Evolutionary conservation across 1,140 invertebrate genomes (phyloP).

Genomic region (Drosophila pseudoobscura): DNA sequence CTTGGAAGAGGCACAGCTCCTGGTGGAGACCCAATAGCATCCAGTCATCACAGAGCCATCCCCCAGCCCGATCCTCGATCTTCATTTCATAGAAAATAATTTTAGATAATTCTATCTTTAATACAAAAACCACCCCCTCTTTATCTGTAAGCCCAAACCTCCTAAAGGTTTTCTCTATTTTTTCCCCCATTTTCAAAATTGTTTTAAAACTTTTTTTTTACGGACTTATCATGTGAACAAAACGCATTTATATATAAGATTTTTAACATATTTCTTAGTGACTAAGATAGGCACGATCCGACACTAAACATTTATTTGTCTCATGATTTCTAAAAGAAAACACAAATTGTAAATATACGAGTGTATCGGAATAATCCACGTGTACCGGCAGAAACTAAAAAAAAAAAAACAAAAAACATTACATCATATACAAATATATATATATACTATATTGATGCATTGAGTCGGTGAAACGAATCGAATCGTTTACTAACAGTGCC

Average conservation of each 20-base stretch:
- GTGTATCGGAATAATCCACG: too few relatives aligned
- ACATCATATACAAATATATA: too few relatives aligned
- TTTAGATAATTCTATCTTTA: constrained; percentile 48
- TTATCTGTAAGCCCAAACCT: not conserved
- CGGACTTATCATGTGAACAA: constrained; percentile 43
- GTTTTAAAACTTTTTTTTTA: constrained; percentile 11
- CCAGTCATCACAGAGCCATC: not conserved
- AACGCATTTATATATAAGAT: constrained; percentile 61
- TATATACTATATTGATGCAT: too few relatives aligned
- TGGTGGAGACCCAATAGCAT: constrained; percentile 43
- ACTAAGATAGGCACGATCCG: constrained; percentile 35
- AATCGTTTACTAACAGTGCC: too few relatives aligned
- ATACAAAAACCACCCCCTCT: not conserved
- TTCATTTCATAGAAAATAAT: constrained; percentile 38
- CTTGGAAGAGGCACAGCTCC: constrained; percentile 11
- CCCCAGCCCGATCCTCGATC: constrained; percentile 7
- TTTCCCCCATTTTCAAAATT: not conserved
- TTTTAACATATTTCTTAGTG: constrained; percentile 32
- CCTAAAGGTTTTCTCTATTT: not conserved
- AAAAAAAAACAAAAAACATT: too few relatives aligned
- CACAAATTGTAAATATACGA: constrained; percentile 63
- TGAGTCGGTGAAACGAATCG: too few relatives aligned
- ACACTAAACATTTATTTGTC: constrained; percentile 33
- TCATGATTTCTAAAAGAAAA: constrained; percentile 72
- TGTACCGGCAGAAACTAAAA: too few relatives aligned